phyloP scores from a whole-genome alignment of 2,888 invertebrate genomes.

The Andrena minutula region DNA sequence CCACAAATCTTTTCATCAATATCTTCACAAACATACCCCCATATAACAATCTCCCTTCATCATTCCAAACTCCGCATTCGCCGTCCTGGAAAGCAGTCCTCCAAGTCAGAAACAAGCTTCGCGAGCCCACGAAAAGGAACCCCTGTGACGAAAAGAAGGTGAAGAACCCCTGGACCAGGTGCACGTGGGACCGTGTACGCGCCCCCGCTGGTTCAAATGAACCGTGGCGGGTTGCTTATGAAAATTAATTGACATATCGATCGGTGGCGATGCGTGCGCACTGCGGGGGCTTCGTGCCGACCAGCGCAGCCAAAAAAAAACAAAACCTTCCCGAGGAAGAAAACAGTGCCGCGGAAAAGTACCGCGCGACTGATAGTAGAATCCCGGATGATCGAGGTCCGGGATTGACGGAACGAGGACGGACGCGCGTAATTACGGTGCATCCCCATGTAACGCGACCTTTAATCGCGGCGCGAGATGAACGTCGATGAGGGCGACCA shows the following conservation, averaged over 20 bases:
- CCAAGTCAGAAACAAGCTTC: too few relatives aligned
- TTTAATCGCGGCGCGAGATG: conserved; percentile 47
- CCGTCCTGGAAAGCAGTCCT: too few relatives aligned
- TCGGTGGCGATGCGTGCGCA: conserved; percentile 42
- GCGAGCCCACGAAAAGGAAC: too few relatives aligned
- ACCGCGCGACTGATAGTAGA: neutral
- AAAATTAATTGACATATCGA: conserved; percentile 81
- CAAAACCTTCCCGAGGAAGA: neutral
- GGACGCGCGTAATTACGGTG: neutral
- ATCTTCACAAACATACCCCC: too few relatives aligned
- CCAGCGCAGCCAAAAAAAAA: neutral
- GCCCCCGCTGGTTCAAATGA: conserved; percentile 68
- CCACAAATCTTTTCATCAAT: too few relatives aligned
- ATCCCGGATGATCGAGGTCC: too few relatives aligned
- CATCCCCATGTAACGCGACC: conserved; percentile 38
- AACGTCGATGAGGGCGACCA: conserved; percentile 42
- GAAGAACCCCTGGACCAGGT: conserved; percentile 51
- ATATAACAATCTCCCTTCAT: too few relatives aligned
- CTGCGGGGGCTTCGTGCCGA: conserved; percentile 15
- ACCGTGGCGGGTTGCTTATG: conserved; percentile 72
- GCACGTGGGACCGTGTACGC: conserved; percentile 40
- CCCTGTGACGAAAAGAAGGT: too few relatives aligned
- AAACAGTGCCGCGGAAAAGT: neutral
- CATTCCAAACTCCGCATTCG: too few relatives aligned
- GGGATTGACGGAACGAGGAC: neutral